These are phyloP conservation scores for Galeruca laticollis DNA, from an alignment of 2,888 invertebrate species.

Conservation along the genomic window DNA sequence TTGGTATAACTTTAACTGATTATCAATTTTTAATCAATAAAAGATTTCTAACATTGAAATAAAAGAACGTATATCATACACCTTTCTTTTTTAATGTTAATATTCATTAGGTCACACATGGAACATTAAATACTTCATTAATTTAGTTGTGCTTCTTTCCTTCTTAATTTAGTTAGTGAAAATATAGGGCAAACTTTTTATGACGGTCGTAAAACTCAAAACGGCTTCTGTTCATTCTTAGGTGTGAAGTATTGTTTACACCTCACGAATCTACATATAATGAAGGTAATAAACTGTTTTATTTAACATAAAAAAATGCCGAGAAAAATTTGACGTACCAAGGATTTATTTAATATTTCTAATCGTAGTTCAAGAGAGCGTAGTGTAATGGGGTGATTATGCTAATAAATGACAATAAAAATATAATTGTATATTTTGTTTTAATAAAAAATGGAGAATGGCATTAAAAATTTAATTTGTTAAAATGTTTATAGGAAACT, in stretches of 20 bases:
- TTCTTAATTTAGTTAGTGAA: conserved; percentile 28
- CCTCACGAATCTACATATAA: conserved; percentile 32
- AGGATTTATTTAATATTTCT: conserved; percentile 1
- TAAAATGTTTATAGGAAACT: background rate
- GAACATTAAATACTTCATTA: conserved; percentile 29
- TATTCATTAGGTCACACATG: background rate
- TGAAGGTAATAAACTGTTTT: conserved; percentile 26
- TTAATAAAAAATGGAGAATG: conserved; percentile 5
- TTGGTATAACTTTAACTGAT: no score
- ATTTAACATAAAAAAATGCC: conserved; percentile 28
- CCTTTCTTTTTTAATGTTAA: conserved; percentile 8
- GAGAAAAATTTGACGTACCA: conserved; percentile 19
- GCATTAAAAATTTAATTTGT: no score
- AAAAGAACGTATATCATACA: background rate
- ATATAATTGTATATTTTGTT: conserved; percentile 13
- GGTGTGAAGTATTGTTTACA: conserved; percentile 35
- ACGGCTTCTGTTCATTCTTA: conserved; percentile 20
- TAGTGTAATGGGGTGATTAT: conserved; percentile 20
- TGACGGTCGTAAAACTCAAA: conserved; percentile 18
- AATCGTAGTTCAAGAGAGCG: conserved; percentile 3
- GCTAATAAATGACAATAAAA: conserved; percentile 13
- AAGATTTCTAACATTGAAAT: no score
- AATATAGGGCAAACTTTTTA: conserved; percentile 28
- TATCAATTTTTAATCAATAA: no score
- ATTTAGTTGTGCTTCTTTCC: conserved; percentile 13